Percentiles rank a stretch among this genome's conserved stretches.
phyloP scores from a whole-genome alignment of 30 jellyfish, hydroid and myxozoan genomes.

The Turritopsis dohrnii region DNA sequence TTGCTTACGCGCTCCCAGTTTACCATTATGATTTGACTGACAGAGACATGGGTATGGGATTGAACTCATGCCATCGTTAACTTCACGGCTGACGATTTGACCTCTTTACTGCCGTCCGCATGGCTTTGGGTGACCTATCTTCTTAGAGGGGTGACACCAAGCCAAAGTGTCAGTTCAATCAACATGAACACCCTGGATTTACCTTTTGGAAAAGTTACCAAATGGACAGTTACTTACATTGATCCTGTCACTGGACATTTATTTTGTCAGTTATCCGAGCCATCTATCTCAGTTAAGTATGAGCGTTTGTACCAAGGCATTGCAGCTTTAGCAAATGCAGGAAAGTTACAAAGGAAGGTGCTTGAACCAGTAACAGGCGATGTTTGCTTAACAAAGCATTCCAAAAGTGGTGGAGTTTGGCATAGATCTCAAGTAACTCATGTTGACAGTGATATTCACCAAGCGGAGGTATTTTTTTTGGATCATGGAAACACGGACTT shows the following conservation, averaged over 20 bases:
- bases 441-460: conserved; percentile 16
- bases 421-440: conserved; percentile 35
- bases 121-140: too few relatives aligned
- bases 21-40: neutral
- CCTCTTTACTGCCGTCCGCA: neutral
- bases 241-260: conserved; percentile 66
- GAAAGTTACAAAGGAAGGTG: conserved; percentile 17
- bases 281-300: conserved; percentile 54
- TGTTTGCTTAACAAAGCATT: conserved; percentile 32
- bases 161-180: too few relatives aligned
- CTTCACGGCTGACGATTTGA: neutral
- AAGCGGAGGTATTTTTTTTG: conserved; percentile 60
- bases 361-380: conserved; percentile 40
- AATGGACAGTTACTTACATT: conserved; percentile 60
- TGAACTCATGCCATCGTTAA: neutral
- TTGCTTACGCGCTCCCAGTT: neutral
- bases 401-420: conserved; percentile 25
- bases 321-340: conserved; percentile 28
- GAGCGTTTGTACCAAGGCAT: conserved; percentile 64
- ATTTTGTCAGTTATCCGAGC: conserved; percentile 56
- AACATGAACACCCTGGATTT: conserved; percentile 23
- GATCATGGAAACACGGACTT: conserved; percentile 80
- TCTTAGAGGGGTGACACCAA: too few relatives aligned
- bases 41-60: neutral
- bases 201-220: conserved; percentile 51